Base-by-base conservation (phyloP, 2,797 vertebrate species). In the Rhodeus uyekii region DNA sequence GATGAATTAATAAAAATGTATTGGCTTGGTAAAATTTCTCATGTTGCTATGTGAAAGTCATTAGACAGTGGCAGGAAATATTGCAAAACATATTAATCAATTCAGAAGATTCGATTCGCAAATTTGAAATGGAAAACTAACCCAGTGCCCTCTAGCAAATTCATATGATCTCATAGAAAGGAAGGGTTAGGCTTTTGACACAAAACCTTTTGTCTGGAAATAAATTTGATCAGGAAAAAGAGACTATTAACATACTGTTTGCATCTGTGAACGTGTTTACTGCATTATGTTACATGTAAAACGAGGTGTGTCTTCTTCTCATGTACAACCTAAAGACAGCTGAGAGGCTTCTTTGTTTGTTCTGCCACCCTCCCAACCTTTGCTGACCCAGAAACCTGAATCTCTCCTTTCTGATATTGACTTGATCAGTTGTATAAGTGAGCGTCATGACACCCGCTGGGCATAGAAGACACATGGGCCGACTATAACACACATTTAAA, bases 371-470 rank as follows among this genome's bases (percentile, higher is more conserved):
- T 84, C 32, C 75, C 48, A 50, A 36, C 18, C 60, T 81, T 34
- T 13, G 10, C 64, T 85, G 77, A 83, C 63, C 78, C 76, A 71
- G 55, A 77, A 81, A 68, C 19, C 46, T 18, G 55, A 83, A 53
- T 64, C 64, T 27, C 63, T 71, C 24, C 38, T 60, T 42, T 36
- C 58, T 60, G 42, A 84, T 68, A 63, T 22, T 60, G 50, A 61
- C 64, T 69, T 76, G 7, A 76, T 63, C 13, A 22, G 53, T 7
- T 14, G 55, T 5, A 2, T 48, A 19, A 46, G 29, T 73, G 32
- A 55, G 8, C 55, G 63, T 61, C n/a, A 38, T 63, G 55, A 63
- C n/a, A 44, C 29, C n/a, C 4, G 22, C 46, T 29, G 39, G 24
- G 24, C n/a, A n/a, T n/a, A n/a, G n/a, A n/a, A n/a, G n/a, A n/a